phyloP scores from a whole-genome alignment of 2,113 vertebrate genomes.

The Microcebus lehilahytsara region DNA sequence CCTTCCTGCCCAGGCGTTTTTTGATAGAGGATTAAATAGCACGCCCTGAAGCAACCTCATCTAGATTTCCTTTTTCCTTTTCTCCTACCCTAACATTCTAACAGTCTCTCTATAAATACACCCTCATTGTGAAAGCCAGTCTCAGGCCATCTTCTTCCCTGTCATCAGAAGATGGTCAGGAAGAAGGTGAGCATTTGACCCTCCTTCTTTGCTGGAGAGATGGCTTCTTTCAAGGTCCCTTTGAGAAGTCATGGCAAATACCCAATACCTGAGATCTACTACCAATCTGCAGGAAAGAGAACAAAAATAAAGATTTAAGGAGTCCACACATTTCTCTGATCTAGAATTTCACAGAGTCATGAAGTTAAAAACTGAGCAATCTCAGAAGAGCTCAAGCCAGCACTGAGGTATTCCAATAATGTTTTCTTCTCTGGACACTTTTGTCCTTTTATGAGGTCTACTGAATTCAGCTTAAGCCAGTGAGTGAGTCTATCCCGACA shows the following conservation, averaged over 20 bases:
- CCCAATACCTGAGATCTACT: background rate
- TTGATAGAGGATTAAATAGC: background rate
- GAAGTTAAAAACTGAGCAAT: constrained; percentile 19
- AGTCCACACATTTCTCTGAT: constrained; percentile 33
- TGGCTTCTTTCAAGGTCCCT: background rate
- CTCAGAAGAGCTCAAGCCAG: background rate
- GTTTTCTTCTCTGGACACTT: background rate
- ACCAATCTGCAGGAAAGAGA: background rate
- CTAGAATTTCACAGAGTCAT: background rate
- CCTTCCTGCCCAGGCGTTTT: background rate
- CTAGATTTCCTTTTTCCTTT: background rate
- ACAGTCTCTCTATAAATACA: background rate
- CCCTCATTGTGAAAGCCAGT: background rate
- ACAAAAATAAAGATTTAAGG: background rate
- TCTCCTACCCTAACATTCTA: background rate
- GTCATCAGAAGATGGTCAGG: background rate
- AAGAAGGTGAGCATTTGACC: background rate
- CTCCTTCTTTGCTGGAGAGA: background rate
- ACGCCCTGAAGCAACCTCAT: background rate
- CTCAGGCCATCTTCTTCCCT: background rate
- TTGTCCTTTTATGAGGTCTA: background rate
- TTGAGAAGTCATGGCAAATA: background rate
- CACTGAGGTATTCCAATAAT: background rate
- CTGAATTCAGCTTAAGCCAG: background rate
- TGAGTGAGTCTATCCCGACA: background rate